These are phyloP conservation scores for Andrena flavipes DNA, from an alignment of 2,888 invertebrate species.

Conservation along the genomic window DNA sequence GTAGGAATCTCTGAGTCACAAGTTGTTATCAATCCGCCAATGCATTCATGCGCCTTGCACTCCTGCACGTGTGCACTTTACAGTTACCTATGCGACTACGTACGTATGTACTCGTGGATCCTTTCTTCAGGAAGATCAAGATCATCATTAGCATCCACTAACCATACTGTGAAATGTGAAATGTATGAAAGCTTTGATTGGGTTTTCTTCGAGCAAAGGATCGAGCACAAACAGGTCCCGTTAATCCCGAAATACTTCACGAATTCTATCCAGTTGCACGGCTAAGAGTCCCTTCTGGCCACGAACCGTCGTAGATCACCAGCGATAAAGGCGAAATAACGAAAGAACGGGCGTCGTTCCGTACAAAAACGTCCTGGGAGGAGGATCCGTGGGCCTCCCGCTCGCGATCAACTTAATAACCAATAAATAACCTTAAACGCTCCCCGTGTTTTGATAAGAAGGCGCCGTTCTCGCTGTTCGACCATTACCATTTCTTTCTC, in stretches of 20 bases:
- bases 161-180: background rate
- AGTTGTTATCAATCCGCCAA: too few species aligned
- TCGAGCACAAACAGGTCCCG: constrained; percentile 21
- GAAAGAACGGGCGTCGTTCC: constrained; percentile 19
- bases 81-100: too few species aligned
- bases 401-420: constrained; percentile 69
- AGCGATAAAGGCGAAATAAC: constrained; percentile 56
- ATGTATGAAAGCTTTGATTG: constrained; percentile 25
- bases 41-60: too few species aligned
- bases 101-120: too few species aligned
- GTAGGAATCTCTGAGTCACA: too few species aligned
- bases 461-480: constrained; percentile 59
- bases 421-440: constrained; percentile 79
- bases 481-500: constrained; percentile 58
- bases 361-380: background rate
- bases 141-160: background rate
- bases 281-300: constrained; percentile 23
- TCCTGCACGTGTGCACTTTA: too few species aligned
- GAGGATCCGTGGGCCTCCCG: constrained; percentile 41
- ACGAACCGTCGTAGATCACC: constrained; percentile 52
- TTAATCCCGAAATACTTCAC: constrained; percentile 59
- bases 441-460: constrained; percentile 78
- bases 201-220: constrained; percentile 4
- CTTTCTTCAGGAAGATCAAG: too few species aligned
- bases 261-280: constrained; percentile 30